Evolutionary conservation across 2,797 vertebrate genomes (phyloP).

Genomic region (Neosalanx taihuensis): DNA sequence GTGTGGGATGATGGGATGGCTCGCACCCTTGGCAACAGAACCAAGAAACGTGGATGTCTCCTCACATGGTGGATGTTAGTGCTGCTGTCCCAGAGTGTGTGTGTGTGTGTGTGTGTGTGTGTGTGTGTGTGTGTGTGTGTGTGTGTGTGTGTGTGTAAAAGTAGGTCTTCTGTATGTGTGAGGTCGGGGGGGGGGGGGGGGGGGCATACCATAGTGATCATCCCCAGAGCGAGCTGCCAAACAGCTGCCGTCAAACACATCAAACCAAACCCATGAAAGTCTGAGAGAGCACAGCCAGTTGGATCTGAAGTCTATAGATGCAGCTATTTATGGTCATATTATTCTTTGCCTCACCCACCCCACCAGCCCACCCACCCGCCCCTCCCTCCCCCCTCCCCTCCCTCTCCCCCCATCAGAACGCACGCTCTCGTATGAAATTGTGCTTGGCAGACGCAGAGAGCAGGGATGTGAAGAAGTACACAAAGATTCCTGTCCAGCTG

Average conservation of each 20-base stretch:
- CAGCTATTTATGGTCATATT: slow-evolving; percentile 47
- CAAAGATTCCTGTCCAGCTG: slow-evolving; percentile 50
- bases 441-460: slow-evolving; percentile 32
- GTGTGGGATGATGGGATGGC: slow-evolving; percentile 41
- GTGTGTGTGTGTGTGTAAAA: background rate
- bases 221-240: slow-evolving; percentile 38
- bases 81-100: too few relatives aligned
- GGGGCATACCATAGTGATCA: slow-evolving; percentile 47
- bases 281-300: slow-evolving; percentile 33
- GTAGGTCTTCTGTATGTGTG: too few relatives aligned
- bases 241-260: slow-evolving; percentile 27
- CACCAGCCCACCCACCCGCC: background rate
- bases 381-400: background rate
- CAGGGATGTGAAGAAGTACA: slow-evolving; percentile 43
- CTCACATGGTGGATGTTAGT: slow-evolving; percentile 23
- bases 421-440: slow-evolving; percentile 18
- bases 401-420: slow-evolving; percentile 6
- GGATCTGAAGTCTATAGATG: slow-evolving; percentile 42
- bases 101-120: too few relatives aligned
- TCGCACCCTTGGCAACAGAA: slow-evolving; percentile 38
- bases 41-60: slow-evolving; percentile 8
- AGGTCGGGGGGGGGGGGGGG: slow-evolving; percentile 16
- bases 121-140: too few relatives aligned
- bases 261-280: slow-evolving; percentile 43
- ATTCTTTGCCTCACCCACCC: background rate